phyloP scores from a whole-genome alignment of 2,888 invertebrate genomes.

The Habroteleia sp. region DNA sequence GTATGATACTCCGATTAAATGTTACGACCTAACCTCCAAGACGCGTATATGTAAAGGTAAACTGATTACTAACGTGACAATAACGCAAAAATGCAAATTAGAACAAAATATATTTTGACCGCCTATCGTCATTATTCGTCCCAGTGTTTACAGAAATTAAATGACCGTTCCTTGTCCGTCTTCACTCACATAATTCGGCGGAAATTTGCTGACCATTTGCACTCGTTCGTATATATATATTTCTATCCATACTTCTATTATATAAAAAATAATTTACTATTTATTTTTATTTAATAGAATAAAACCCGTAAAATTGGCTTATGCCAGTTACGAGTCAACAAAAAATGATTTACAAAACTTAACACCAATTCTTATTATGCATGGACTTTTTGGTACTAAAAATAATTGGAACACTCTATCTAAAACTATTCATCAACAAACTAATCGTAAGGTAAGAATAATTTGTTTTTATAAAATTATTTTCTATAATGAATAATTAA shows the following conservation, averaged over 20 bases:
- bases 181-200: constrained; percentile 8
- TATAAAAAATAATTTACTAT: constrained; percentile 5
- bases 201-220: constrained; percentile 21
- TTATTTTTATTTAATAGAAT: constrained; percentile 57
- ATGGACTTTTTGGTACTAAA: constrained; percentile 93
- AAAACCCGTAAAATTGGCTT: constrained; percentile 85
- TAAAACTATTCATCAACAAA: constrained; percentile 86
- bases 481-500: constrained; percentile 5
- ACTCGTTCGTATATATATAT: constrained; percentile 24
- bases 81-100: constrained; percentile 48
- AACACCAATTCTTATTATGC: constrained; percentile 89
- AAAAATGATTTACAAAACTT: constrained; percentile 79
- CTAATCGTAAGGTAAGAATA: constrained; percentile 83
- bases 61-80: too few relatives aligned
- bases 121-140: constrained; percentile 40
- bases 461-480: not conserved
- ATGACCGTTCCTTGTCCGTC: not conserved
- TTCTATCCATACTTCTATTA: constrained; percentile 9
- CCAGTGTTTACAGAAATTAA: constrained; percentile 29
- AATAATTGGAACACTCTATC: constrained; percentile 92
- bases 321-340: constrained; percentile 85
- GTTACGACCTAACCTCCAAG: constrained; percentile 44
- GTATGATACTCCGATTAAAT: constrained; percentile 8
- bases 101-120: constrained; percentile 18
- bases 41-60: too few relatives aligned